These are phyloP conservation scores for Elaphurus davidianus DNA, from an alignment of 2,113 vertebrate species.

Conservation along the genomic window DNA sequence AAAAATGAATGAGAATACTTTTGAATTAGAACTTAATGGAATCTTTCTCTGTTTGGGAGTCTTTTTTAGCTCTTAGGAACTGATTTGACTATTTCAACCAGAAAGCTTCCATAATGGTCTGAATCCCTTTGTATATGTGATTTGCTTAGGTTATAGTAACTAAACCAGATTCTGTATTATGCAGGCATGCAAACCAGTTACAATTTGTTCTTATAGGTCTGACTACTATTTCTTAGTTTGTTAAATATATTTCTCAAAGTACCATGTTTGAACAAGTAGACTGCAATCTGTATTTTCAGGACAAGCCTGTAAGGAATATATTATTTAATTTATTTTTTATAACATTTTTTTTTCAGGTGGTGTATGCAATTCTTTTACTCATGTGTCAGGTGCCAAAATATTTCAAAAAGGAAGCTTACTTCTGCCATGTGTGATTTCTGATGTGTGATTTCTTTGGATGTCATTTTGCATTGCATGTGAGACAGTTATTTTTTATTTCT, in stretches of 20 bases:
- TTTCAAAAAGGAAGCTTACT: constrained; percentile 62
- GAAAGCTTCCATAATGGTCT: background rate
- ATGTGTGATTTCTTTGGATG: constrained; percentile 71
- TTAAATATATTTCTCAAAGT: constrained; percentile 35
- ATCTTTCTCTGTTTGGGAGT: background rate
- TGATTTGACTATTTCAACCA: background rate
- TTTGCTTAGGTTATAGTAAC: constrained; percentile 33
- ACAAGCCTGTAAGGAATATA: background rate
- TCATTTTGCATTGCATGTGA: constrained; percentile 71
- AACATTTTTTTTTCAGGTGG: constrained; percentile 54
- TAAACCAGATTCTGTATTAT: background rate
- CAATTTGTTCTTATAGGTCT: background rate
- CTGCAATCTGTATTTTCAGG: constrained; percentile 12
- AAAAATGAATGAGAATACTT: constrained; percentile 26
- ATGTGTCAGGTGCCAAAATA: constrained; percentile 71
- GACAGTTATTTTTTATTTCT: constrained; percentile 71
- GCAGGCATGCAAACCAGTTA: background rate
- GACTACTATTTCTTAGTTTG: constrained; percentile 35
- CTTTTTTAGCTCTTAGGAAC: background rate
- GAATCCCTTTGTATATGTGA: background rate
- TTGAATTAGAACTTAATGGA: background rate
- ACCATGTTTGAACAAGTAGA: background rate
- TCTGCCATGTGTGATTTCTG: constrained; percentile 73
- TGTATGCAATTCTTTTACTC: constrained; percentile 49
- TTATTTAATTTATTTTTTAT: constrained; percentile 50